phyloP scores from a whole-genome alignment of 2,797 vertebrate species.

The Parauchenoglanis punctatus region DNA sequence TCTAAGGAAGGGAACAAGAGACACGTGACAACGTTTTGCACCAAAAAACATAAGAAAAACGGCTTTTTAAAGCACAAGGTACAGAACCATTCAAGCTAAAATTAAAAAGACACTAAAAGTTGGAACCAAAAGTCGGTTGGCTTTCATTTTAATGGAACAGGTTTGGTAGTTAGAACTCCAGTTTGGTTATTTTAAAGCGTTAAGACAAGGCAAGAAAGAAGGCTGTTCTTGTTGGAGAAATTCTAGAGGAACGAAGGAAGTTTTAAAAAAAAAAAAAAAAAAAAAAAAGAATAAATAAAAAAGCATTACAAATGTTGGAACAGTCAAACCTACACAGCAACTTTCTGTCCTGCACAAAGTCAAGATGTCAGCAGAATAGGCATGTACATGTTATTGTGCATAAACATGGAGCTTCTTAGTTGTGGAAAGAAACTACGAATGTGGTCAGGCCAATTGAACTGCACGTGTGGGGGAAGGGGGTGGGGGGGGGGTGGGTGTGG shows the following conservation, averaged over 20 bases:
- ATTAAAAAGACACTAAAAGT: constrained; percentile 90
- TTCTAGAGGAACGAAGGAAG: constrained; percentile 83
- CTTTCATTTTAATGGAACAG: constrained; percentile 91
- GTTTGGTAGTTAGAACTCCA: constrained; percentile 95
- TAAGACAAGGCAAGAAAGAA: constrained; percentile 99
- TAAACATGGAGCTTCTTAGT: constrained; percentile 82
- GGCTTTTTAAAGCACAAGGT: constrained; percentile 93
- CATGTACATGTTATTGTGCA: constrained; percentile 72
- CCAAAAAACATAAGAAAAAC: constrained; percentile 75
- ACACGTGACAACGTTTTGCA: constrained; percentile 93
- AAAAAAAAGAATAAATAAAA: constrained; percentile 59
- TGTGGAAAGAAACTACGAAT: constrained; percentile 71
- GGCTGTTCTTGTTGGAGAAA: constrained; percentile 90
- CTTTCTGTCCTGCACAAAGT: constrained; percentile 91
- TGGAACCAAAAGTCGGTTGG: constrained; percentile 93
- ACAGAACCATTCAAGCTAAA: constrained; percentile 94
- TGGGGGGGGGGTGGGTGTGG: background rate
- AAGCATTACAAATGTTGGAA: constrained; percentile 74
- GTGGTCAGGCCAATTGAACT: constrained; percentile 55
- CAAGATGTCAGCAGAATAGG: constrained; percentile 85
- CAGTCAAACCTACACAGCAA: constrained; percentile 87
- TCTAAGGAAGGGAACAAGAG: constrained; percentile 89
- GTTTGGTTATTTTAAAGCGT: constrained; percentile 99
- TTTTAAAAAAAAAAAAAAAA: constrained; percentile 79
- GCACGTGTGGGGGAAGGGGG: constrained; percentile 12